Evolutionary conservation across 2,888 invertebrate species (phyloP), one percentile per base, ranked within the genome.

Genomic region (Deroplatys truncata): DNA sequence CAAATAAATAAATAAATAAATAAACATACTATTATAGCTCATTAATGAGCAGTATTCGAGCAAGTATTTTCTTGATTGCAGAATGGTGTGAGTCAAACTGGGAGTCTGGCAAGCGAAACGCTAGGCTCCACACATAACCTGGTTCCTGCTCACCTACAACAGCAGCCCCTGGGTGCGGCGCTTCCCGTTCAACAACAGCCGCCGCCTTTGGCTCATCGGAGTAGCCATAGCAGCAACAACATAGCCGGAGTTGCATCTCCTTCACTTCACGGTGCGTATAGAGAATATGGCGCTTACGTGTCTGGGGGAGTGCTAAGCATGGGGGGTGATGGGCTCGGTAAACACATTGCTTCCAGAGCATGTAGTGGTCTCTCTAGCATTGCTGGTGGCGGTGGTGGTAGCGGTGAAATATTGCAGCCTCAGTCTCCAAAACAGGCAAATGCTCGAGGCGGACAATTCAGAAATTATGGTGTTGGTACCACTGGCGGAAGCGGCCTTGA

Each of bases 121-220:
- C 92, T 92, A 25, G 93, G 93, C 85, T 93, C 93, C n/a, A 93
- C 93, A 91, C 93, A 93, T 89, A 93, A 93, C 90, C 92, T 93
- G 72, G 92, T 93, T 13, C 91, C 93, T 35, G 89, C 72, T 9
- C 86, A 89, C 31, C 28, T 87, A n/a, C 87, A 87, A 43, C 84
- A 84, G 84, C 84, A 28, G 15, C 84, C 29, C 13, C 25, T 72
- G 72, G 72, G 29, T 15, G 43, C 82, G 8, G 82, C 35, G 28
- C 16, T n/a, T 28, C 83, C 72, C 13, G 2, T 82, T 28, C 86
- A 86, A 29, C n/a, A 25, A 31, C 86, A 86, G 28, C 86, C 56
- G 5, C 49, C 28, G 20, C 49, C 31, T 43, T 35, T 35, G 20
- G 82, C 20, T 28, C 31, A 16, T 28, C 31, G 87, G 35, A 29